phyloP scores from a whole-genome alignment of 1,140 invertebrate genomes.

The Trichonephila inaurata region DNA sequence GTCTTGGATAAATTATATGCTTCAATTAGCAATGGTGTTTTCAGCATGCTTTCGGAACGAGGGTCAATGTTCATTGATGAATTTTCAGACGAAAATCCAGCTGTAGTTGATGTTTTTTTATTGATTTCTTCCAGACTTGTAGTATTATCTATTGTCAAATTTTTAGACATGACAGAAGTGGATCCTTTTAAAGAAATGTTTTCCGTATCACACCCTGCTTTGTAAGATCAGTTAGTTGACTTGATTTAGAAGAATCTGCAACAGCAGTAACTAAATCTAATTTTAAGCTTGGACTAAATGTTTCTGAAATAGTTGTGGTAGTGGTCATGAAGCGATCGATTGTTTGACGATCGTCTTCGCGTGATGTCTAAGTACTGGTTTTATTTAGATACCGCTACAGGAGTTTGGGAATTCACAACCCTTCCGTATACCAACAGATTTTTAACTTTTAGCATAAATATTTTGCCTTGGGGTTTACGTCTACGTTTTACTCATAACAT shows the following conservation, averaged over 20 bases:
- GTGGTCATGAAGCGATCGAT: background rate
- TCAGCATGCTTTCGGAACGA: slow-evolving; percentile 17
- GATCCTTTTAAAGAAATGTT: background rate
- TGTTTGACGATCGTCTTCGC: too few species aligned
- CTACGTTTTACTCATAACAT: too few species aligned
- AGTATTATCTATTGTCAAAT: background rate
- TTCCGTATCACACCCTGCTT: background rate
- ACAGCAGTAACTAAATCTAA: background rate
- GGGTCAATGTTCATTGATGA: background rate
- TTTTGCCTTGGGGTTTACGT: too few species aligned
- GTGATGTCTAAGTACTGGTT: too few species aligned
- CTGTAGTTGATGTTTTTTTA: background rate
- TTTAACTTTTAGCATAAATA: too few species aligned
- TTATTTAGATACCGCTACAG: too few species aligned
- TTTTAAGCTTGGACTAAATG: background rate
- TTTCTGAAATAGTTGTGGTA: background rate
- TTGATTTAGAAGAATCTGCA: slow-evolving; percentile 4
- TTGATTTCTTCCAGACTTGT: background rate
- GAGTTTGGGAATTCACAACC: too few species aligned
- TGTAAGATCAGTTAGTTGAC: background rate
- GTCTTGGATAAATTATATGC: slow-evolving; percentile 53
- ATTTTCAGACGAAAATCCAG: background rate
- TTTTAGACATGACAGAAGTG: too few species aligned
- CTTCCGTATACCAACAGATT: too few species aligned
- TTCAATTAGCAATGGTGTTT: background rate